Conservation (phyloP, 2,888 invertebrate species). For the Oscheius onirici region DNA sequence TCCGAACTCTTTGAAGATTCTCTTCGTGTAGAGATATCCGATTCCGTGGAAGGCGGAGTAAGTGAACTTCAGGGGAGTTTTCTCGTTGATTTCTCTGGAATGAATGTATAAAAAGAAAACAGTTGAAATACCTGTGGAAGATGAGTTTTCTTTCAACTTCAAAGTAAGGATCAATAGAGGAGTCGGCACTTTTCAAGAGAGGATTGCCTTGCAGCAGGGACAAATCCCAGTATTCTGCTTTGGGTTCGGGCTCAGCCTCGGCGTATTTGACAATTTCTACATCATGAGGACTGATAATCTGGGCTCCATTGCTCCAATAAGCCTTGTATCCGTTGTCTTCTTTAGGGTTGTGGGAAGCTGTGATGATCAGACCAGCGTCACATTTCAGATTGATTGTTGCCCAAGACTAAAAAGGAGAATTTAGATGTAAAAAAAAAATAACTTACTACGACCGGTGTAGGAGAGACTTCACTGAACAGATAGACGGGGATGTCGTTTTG, state of each 20-base stretch:
- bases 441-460: slow-evolving; percentile 86
- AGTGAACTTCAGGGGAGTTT: slow-evolving; percentile 78
- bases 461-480: slow-evolving; percentile 83
- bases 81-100: slow-evolving; percentile 64
- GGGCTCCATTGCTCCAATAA: slow-evolving; percentile 93
- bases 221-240: slow-evolving; percentile 82
- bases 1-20: slow-evolving; percentile 82
- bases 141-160: slow-evolving; percentile 70
- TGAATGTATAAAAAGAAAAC: not conserved
- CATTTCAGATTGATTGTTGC: slow-evolving; percentile 81
- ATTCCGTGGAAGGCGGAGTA: slow-evolving; percentile 99
- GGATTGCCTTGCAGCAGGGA: slow-evolving; percentile 76
- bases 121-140: slow-evolving; percentile 43
- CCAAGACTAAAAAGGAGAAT: slow-evolving; percentile 78
- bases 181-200: slow-evolving; percentile 75
- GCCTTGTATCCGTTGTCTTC: slow-evolving; percentile 96
- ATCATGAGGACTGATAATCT: slow-evolving; percentile 91
- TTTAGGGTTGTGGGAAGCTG: slow-evolving; percentile 94
- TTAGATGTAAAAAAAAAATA: not conserved
- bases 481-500: slow-evolving; percentile 82
- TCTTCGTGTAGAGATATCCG: slow-evolving; percentile 82
- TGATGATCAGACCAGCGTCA: slow-evolving; percentile 86
- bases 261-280: slow-evolving; percentile 85
- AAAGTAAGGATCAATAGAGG: slow-evolving; percentile 80
- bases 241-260: slow-evolving; percentile 82